These are phyloP conservation scores for Galemys pyrenaicus DNA, from an alignment of 2,113 vertebrate species.

Conservation along the genomic window DNA sequence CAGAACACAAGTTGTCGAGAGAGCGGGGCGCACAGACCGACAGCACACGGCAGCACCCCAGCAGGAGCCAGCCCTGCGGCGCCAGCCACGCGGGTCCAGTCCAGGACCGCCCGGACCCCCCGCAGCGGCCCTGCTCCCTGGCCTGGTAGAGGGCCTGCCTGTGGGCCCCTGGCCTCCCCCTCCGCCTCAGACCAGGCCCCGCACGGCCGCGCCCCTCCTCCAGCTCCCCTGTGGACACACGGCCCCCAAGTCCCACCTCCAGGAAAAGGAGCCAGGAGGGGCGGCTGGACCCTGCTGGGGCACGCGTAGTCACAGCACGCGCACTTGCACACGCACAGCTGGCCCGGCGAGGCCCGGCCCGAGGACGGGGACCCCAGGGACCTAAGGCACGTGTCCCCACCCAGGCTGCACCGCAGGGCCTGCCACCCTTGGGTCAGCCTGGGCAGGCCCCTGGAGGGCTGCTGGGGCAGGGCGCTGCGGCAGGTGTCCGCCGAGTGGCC, in stretches of 20 bases:
- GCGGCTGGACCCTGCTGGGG: neutral
- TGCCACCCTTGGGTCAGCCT: neutral
- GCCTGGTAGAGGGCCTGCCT: neutral
- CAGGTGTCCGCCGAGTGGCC: too few species aligned
- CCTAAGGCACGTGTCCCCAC: neutral
- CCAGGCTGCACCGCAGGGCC: accelerated
- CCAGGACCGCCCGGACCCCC: too few species aligned
- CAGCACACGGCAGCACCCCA: too few species aligned
- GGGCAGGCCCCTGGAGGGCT: neutral
- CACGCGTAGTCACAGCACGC: too few species aligned
- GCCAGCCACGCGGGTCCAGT: neutral
- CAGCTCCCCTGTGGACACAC: neutral
- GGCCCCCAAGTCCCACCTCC: neutral
- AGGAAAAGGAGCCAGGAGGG: neutral
- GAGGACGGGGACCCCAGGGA: neutral
- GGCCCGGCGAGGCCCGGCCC: neutral
- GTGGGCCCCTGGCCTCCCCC: too few species aligned
- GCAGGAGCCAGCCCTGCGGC: neutral
- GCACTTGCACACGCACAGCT: neutral
- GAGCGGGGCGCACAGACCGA: too few species aligned
- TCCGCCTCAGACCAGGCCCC: too few species aligned
- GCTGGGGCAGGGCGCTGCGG: too few species aligned
- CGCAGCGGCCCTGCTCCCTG: too few species aligned
- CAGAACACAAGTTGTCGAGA: neutral
- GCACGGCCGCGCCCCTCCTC: too few species aligned